A percentile compares a stretch with the other conserved stretches of the same genome.
These are phyloP conservation scores for Chlorodrepanis virens DNA, from an alignment of 2,113 vertebrate genomes.

Conservation along the genomic window DNA sequence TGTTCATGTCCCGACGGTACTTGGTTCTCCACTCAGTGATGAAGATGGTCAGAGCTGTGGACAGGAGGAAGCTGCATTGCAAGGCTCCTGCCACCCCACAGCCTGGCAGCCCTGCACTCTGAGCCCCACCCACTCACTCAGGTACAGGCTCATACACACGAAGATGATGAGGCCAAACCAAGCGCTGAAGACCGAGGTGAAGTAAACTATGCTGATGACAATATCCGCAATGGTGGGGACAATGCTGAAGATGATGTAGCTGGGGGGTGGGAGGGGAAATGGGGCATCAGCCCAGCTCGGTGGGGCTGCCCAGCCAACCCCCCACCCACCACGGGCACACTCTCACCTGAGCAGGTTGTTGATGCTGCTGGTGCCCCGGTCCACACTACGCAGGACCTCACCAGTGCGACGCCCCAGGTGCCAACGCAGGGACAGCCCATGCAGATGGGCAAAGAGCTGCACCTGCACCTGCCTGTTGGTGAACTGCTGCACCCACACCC, in stretches of 20 bases:
- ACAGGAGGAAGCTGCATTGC: not conserved
- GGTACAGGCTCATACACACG: slow-evolving; percentile 91
- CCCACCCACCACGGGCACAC: rapidly evolving
- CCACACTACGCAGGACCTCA: slow-evolving; percentile 89
- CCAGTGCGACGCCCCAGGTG: slow-evolving; percentile 91
- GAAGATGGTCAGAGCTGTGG: slow-evolving; percentile 86
- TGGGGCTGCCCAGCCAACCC: rapidly evolving
- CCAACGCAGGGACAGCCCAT: slow-evolving; percentile 90
- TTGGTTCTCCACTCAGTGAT: slow-evolving; percentile 97
- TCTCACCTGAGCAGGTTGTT: slow-evolving; percentile 89
- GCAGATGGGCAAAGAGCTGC: slow-evolving; percentile 87
- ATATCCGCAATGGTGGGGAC: slow-evolving; percentile 91
- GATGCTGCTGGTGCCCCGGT: slow-evolving; percentile 90
- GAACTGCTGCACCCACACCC: slow-evolving; percentile 97
- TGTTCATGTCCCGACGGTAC: slow-evolving; percentile 93
- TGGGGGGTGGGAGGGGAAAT: slow-evolving; percentile 40
- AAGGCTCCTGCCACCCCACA: not conserved
- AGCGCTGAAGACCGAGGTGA: slow-evolving; percentile 88
- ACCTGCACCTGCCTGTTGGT: slow-evolving; percentile 87
- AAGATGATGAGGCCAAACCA: slow-evolving; percentile 98
- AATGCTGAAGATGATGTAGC: slow-evolving; percentile 95
- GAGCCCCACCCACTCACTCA: slow-evolving; percentile 79
- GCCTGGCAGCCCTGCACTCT: not conserved
- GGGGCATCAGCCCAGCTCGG: rapidly evolving
- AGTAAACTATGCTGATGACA: slow-evolving; percentile 91